phyloP scores from a whole-genome alignment of 2,888 invertebrate species.

The Rhingia rostrata region DNA sequence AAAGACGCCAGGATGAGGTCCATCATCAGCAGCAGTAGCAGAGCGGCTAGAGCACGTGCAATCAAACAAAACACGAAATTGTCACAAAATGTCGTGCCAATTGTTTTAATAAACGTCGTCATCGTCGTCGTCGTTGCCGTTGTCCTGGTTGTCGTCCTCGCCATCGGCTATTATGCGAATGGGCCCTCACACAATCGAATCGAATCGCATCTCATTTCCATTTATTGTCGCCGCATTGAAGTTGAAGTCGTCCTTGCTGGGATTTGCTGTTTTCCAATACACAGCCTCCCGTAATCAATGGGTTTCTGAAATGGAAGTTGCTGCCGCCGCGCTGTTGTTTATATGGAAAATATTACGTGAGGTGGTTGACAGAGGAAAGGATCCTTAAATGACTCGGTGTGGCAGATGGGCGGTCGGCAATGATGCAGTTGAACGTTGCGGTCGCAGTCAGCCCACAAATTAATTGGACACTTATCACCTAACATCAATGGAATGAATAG shows the following conservation, averaged over 20 bases:
- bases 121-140: background rate
- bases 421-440: conserved; percentile 48
- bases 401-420: conserved; percentile 7
- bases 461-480: conserved; percentile 66
- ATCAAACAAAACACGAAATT: conserved; percentile 70
- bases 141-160: conserved; percentile 13
- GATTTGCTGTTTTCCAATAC: conserved; percentile 42
- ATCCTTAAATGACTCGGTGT: background rate
- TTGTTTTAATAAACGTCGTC: conserved; percentile 69
- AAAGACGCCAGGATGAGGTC: conserved; percentile 40
- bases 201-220: conserved; percentile 63
- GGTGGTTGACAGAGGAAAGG: conserved; percentile 12
- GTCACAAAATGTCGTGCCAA: conserved; percentile 70
- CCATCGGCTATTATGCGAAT: conserved; percentile 38
- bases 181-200: conserved; percentile 41
- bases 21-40: background rate
- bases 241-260: conserved; percentile 12
- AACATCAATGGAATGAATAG: conserved; percentile 9
- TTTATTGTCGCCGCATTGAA: conserved; percentile 50
- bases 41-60: conserved; percentile 57
- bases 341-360: conserved; percentile 55
- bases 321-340: conserved; percentile 50
- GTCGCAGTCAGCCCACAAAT: conserved; percentile 50
- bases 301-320: conserved; percentile 38
- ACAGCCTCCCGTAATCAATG: conserved; percentile 49